Evolutionary conservation across 2,797 vertebrate genomes (phyloP).

Genomic region (Poecilia velifera): DNA sequence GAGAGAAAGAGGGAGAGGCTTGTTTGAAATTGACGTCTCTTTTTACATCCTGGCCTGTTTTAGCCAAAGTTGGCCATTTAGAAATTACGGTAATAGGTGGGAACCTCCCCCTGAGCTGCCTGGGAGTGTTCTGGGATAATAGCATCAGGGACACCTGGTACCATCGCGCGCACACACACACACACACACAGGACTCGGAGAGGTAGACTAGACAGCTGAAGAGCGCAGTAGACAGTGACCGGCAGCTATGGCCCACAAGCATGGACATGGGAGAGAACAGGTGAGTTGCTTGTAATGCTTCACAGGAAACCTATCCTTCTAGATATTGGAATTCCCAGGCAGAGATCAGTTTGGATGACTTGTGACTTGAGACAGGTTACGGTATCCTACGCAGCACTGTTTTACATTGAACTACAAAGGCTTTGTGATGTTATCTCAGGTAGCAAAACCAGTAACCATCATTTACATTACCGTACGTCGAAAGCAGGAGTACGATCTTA

Average conservation of each 20-base stretch:
- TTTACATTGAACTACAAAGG: not conserved
- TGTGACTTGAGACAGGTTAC: slow-evolving; percentile 18
- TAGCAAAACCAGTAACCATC: slow-evolving; percentile 35
- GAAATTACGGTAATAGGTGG: slow-evolving; percentile 73
- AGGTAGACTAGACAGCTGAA: slow-evolving; percentile 60
- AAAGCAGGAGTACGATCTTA: slow-evolving; percentile 2
- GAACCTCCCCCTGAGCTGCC: slow-evolving; percentile 75
- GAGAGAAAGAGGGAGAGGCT: slow-evolving; percentile 16
- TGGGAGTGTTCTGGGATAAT: slow-evolving; percentile 81
- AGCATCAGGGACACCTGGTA: slow-evolving; percentile 78
- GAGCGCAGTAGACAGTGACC: slow-evolving; percentile 40
- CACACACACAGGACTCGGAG: slow-evolving; percentile 57
- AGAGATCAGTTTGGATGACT: slow-evolving; percentile 22
- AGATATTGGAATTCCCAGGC: slow-evolving; percentile 31
- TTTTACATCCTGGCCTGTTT: slow-evolving; percentile 42
- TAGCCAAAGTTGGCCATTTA: slow-evolving; percentile 70
- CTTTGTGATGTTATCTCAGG: not conserved
- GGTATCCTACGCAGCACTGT: not conserved
- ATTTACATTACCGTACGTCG: slow-evolving; percentile 18
- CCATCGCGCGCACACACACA: slow-evolving; percentile 55
- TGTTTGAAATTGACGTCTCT: slow-evolving; percentile 43
- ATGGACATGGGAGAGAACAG: slow-evolving; percentile 70
- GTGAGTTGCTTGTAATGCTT: slow-evolving; percentile 67
- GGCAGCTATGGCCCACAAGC: slow-evolving; percentile 74
- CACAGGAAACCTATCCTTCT: slow-evolving; percentile 20